Percentiles rank a stretch among this genome's conserved stretches.
Evolutionary conservation across 2,113 vertebrate species (phyloP).

Genomic region (Prunella himalayana): DNA sequence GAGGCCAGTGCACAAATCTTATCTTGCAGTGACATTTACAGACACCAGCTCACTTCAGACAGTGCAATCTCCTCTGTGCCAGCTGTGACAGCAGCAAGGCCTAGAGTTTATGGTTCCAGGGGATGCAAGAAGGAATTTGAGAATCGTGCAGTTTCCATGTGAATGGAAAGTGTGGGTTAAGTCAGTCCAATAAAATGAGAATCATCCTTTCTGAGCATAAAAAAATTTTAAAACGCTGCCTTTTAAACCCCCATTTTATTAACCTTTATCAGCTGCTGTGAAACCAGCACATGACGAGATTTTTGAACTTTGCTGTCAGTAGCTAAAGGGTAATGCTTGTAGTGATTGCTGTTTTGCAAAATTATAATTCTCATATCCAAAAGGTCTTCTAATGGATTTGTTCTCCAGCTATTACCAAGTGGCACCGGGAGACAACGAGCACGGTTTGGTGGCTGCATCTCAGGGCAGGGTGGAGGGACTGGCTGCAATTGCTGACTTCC

Average conservation of each 20-base stretch:
- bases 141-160: not conserved
- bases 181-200: not conserved
- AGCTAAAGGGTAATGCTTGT: conserved; percentile 68
- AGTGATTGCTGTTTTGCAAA: conserved; percentile 56
- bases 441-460: not conserved
- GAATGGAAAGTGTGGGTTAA: not conserved
- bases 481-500: not conserved
- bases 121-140: not conserved
- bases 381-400: conserved; percentile 51
- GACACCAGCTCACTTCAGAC: not conserved
- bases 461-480: not conserved
- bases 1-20: not conserved
- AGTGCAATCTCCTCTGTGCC: not conserved
- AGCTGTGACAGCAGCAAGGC: not conserved
- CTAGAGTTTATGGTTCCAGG: not conserved
- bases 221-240: conserved; percentile 32
- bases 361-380: conserved; percentile 8
- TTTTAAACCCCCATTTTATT: conserved; percentile 66
- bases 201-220: conserved; percentile 13
- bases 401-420: not conserved
- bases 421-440: not conserved
- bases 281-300: conserved; percentile 48
- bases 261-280: conserved; percentile 67
- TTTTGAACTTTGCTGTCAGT: conserved; percentile 65
- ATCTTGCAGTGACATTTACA: not conserved